These are phyloP conservation scores for Periophthalmus modestus DNA, from an alignment of 2,113 vertebrate species.

Conservation along the genomic window DNA sequence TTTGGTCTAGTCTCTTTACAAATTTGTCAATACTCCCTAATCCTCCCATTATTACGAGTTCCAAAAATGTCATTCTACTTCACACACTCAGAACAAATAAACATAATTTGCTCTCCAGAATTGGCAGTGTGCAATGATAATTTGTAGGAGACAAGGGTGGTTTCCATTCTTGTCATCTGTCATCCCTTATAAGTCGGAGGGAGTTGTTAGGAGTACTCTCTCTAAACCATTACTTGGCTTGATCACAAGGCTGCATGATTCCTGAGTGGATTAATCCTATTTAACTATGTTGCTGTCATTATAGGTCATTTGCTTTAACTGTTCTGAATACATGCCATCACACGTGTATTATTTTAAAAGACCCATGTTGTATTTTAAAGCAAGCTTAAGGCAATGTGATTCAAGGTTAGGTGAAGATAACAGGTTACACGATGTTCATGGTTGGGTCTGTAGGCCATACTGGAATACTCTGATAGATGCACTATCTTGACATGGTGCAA, in stretches of 20 bases:
- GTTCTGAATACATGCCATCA: conserved; percentile 41
- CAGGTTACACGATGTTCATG: conserved; percentile 65
- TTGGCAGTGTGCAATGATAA: conserved; percentile 12
- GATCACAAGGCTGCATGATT: conserved; percentile 12
- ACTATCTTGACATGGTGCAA: conserved; percentile 67
- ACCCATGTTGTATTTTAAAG: conserved; percentile 43
- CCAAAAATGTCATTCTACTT: conserved; percentile 3
- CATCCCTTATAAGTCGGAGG: conserved; percentile 19
- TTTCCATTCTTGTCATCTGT: conserved; percentile 29
- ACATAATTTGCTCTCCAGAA: conserved; percentile 17
- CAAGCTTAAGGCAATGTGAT: conserved; percentile 59
- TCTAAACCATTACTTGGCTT: conserved; percentile 22
- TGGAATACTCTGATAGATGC: conserved; percentile 64
- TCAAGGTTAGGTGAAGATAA: conserved; percentile 62
- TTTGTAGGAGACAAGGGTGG: conserved; percentile 13
- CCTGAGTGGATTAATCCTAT: conserved; percentile 27
- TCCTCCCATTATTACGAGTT: conserved; percentile 3
- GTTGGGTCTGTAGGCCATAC: conserved; percentile 63
- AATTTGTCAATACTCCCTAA: not conserved
- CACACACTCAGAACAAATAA: conserved; percentile 15
- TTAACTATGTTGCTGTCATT: conserved; percentile 40
- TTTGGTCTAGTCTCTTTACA: conserved; percentile 2
- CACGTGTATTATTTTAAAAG: conserved; percentile 38
- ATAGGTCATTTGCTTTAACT: conserved; percentile 43
- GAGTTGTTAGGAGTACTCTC: conserved; percentile 18